Conservation (phyloP, 2,797 vertebrate species). For the Perodicticus potto region DNA sequence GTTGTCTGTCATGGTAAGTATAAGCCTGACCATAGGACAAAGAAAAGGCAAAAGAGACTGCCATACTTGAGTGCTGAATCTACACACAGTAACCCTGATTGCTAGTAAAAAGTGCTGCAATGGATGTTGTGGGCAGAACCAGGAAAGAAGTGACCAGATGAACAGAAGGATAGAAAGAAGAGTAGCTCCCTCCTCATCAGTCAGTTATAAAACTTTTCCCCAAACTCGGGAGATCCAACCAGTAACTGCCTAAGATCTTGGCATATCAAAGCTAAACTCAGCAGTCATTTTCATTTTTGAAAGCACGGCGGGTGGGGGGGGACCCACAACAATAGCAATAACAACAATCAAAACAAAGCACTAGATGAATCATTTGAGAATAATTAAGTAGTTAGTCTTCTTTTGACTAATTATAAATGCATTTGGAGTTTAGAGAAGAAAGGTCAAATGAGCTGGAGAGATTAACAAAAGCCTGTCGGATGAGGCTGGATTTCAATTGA, state of each 20-base stretch:
- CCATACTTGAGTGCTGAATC: not conserved
- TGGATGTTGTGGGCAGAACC: not conserved
- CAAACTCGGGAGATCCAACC: not conserved
- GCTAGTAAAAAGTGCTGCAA: not conserved
- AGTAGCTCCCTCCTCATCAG: not conserved
- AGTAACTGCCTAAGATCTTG: slow-evolving; percentile 36
- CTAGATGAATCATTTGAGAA: slow-evolving; percentile 29
- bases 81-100: not conserved
- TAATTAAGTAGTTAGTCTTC: slow-evolving; percentile 13
- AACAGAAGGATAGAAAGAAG: not conserved
- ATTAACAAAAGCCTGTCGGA: not conserved
- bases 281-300: slow-evolving; percentile 10
- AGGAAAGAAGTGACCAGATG: not conserved
- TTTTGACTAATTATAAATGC: slow-evolving; percentile 41
- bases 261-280: not conserved
- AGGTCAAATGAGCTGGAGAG: not conserved
- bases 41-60: not conserved
- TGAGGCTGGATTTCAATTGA: not conserved
- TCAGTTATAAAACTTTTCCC: slow-evolving; percentile 17
- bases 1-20: not conserved
- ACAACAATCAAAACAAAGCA: slow-evolving; percentile 33
- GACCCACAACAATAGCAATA: not conserved
- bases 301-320: not conserved
- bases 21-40: not conserved
- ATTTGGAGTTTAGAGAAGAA: slow-evolving; percentile 52